A percentile compares a stretch with the other conserved stretches of the same genome.
Evolutionary conservation across 1,140 invertebrate species (phyloP).

Genomic region (Bombus consobrinus): DNA sequence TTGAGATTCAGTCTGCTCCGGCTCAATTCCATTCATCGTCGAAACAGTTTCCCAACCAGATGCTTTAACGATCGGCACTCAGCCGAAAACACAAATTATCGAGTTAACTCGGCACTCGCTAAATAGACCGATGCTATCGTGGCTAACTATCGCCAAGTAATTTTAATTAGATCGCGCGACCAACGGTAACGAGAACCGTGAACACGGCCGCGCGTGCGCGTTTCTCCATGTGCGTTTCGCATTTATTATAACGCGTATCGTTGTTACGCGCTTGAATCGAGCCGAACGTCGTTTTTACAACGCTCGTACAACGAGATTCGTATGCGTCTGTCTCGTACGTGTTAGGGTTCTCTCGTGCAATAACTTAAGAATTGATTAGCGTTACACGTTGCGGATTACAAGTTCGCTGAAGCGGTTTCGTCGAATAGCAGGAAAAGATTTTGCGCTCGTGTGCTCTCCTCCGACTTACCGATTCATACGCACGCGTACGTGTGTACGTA

Average conservation of each 20-base stretch:
- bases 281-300: constrained; percentile 44
- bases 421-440: too few relatives aligned
- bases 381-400: too few relatives aligned
- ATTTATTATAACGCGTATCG: neutral
- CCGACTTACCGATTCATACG: constrained; percentile 9
- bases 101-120: constrained; percentile 58
- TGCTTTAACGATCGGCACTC: constrained; percentile 69
- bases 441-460: too few relatives aligned
- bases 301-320: neutral
- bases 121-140: constrained; percentile 53
- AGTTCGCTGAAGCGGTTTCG: too few relatives aligned
- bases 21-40: constrained; percentile 70
- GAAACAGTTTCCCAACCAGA: constrained; percentile 62
- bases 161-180: constrained; percentile 65
- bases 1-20: constrained; percentile 67
- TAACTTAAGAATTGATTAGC: too few relatives aligned
- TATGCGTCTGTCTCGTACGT: accelerated
- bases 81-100: constrained; percentile 69
- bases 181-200: constrained; percentile 35
- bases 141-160: constrained; percentile 61
- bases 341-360: too few relatives aligned
- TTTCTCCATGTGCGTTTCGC: neutral
- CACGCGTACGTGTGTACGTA: neutral
- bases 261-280: too few relatives aligned
- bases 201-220: neutral